Base-by-base conservation (phyloP, 2,888 invertebrate species). In the Sarcophaga carnaria region DNA sequence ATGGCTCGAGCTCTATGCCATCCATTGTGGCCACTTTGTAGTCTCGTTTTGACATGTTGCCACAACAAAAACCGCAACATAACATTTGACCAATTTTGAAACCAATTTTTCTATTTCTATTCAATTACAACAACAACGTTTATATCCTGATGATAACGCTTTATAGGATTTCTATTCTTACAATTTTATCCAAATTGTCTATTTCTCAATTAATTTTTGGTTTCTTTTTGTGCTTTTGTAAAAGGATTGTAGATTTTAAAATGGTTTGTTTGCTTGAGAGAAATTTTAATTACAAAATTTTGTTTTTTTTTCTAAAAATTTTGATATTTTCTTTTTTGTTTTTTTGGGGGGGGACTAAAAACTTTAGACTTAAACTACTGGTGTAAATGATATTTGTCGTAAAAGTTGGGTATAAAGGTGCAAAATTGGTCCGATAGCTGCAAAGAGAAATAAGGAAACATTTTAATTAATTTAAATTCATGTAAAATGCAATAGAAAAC, bases 1-100 rank as follows among this genome's bases (percentile, higher is more conserved):
- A 88, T 82, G 93, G 93, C 90, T 93, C 93, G 89, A 93, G 90
- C 89, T 93, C 93, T 88, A 93, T 93, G 89, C 93, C 93, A 90
- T 93, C 93, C 86, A 90, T 92, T 88, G 93, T 93, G 89, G 93
- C 92, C 88, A 93, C 93, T 90, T 93, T 93, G 91, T 93, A 93
- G 90, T 93, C 93, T 80, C 93, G 91, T 89, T 93, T 93, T 89
- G 93, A 92, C 93, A 93, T 93, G 88, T 93, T 93, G 91, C 92
- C 92, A 91, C 93, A 93, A 87, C 93, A 90, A 89, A 91, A 91
- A 88, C 93, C 93, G 90, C 93, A 93, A 92, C 93, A 93, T 92
- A 92, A 92, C 93, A 93, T 93, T 92, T 92, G 92, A 88, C 90
- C 90, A 90, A 91, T 90, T 90, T 91, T 91, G 70, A 87, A 87